A percentile compares a stretch with the other conserved stretches of the same genome.
phyloP scores from a whole-genome alignment of 1,140 invertebrate species.

The Ceratina calcarata region DNA sequence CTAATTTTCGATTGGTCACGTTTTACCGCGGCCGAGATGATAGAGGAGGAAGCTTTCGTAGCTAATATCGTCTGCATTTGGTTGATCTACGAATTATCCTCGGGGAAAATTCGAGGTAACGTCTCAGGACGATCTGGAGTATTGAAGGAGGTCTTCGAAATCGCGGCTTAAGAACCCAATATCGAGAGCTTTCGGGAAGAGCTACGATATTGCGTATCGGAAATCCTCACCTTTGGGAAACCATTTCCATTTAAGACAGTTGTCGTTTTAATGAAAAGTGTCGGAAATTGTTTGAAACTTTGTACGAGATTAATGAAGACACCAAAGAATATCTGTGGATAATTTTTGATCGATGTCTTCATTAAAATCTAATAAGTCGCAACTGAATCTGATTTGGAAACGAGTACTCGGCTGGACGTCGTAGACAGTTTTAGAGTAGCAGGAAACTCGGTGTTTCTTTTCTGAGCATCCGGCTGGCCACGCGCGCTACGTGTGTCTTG shows the following conservation, averaged over 20 bases:
- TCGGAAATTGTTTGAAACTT: not conserved
- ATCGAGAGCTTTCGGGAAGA: slow-evolving; percentile 35
- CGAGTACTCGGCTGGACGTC: not conserved
- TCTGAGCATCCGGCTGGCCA: slow-evolving; percentile 68
- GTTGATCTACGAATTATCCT: not conserved
- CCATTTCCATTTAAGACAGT: not conserved
- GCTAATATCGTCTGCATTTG: not conserved
- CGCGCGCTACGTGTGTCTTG: slow-evolving; percentile 75
- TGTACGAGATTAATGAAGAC: not conserved
- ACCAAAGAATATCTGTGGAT: no score
- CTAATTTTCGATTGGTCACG: no score
- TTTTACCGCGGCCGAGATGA: no score
- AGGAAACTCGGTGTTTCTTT: slow-evolving; percentile 53
- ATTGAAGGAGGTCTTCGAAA: slow-evolving; percentile 27
- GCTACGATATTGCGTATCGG: slow-evolving; percentile 48
- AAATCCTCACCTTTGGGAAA: slow-evolving; percentile 8
- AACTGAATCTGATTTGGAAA: not conserved
- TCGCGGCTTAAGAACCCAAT: slow-evolving; percentile 58
- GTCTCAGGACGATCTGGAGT: no score
- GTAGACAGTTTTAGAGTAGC: not conserved
- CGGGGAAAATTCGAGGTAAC: not conserved
- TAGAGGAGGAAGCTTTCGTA: not conserved
- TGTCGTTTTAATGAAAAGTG: not conserved
- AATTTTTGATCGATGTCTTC: no score
- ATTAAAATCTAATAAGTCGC: not conserved